Percentiles rank a stretch among this genome's conserved stretches.
phyloP scores from a whole-genome alignment of 2,888 invertebrate species.

The Meloe dianella region DNA sequence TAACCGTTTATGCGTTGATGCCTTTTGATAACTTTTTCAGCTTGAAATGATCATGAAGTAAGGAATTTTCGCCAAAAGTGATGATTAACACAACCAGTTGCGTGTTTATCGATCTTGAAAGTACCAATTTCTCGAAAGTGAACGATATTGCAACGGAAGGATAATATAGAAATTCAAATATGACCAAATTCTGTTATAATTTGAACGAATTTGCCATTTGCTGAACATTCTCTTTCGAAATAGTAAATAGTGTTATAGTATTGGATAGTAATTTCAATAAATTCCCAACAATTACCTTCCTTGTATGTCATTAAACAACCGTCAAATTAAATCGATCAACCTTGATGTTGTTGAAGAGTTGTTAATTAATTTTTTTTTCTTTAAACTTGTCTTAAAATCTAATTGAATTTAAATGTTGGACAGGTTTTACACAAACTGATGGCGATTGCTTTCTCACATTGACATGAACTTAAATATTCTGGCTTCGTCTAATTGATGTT shows the following conservation, averaged over 20 bases:
- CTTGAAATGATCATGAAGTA: neutral
- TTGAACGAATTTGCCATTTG: neutral
- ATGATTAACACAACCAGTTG: neutral
- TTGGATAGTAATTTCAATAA: neutral
- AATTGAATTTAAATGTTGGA: slow-evolving; percentile 9
- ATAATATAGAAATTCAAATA: neutral
- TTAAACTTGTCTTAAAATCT: slow-evolving; percentile 1
- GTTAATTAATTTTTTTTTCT: neutral
- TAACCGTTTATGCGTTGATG: neutral
- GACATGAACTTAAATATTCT: slow-evolving; percentile 4
- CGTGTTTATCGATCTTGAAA: neutral
- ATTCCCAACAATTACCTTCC: neutral
- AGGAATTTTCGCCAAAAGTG: neutral
- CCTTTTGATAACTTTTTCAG: neutral
- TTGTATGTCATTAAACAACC: neutral
- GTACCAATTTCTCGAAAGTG: too few relatives aligned
- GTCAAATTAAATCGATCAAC: slow-evolving; percentile 8
- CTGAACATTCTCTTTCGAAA: neutral
- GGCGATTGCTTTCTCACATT: neutral
- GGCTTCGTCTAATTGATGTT: neutral
- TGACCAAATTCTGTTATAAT: neutral
- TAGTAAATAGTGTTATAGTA: neutral
- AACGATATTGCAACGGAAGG: too few relatives aligned
- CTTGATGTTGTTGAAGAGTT: neutral
- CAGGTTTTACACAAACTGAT: neutral